Base-by-base conservation (phyloP, 2,797 vertebrate species). In the Coccyzus lansbergi region DNA sequence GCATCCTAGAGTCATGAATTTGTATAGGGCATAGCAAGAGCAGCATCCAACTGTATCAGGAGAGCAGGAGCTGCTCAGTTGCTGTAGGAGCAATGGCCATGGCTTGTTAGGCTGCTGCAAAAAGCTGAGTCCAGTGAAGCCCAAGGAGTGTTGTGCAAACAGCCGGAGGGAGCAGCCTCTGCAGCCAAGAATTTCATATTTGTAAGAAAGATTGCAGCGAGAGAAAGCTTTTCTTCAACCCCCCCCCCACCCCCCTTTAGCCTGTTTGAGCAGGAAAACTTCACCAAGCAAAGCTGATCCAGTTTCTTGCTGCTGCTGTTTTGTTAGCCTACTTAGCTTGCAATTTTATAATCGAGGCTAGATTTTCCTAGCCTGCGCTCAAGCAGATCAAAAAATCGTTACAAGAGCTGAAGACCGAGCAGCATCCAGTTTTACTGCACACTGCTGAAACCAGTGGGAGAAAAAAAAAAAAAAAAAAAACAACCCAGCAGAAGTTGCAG, bases 311-410 rank as follows among this genome's bases (percentile, higher is more conserved):
- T 42, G 67, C 71, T 62, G 90, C 80, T 95, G 92, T 93, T 95
- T 93, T 78, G 84, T 95, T 92, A 95, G 82, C 94, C 93, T 94
- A 86, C 86, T 95, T 96, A 91, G 91, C 59, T 72, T 94, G 83
- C 86, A 87, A 25, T 87, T 91, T 91, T 94, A 16, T 91, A 74
- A 83, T 28, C n/a, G 0, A 68, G 92, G 84, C 75, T 85, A 46
- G 46, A 34, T 88, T 91, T 92, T 75, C 86, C 86, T 42, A 46
- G 53, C 82, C 59, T 71, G 87, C 69, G 71, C 79, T 69, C 69
- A 14, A 31, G 56, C 82, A 80, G 46, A 91, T 90, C 58, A 86
- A 68, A 68, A 92, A 94, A 53, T 60, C 42, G 18, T 75, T 38
- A 46, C 53, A 28, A 82, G 91, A 81, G 12, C 78, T 64, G 56